A percentile compares a stretch with the other conserved stretches of the same genome.
Conservation (phyloP, 2,888 invertebrate species). For the Machimus atricapillus region DNA sequence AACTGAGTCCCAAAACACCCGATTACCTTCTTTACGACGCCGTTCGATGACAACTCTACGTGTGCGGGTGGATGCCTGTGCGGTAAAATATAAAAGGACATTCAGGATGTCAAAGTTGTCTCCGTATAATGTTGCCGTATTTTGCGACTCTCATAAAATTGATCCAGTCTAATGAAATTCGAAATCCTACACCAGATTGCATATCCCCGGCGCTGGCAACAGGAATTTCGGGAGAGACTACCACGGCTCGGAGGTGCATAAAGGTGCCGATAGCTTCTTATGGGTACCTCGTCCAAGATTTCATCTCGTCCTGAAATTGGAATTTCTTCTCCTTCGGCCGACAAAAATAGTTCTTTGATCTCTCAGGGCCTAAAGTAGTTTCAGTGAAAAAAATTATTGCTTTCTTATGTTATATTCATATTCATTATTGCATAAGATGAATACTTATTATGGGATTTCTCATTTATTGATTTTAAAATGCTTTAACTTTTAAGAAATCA, state of each 20-base stretch:
- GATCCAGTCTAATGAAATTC: constrained; percentile 54
- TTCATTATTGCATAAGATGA: no score
- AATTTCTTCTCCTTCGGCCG: background rate
- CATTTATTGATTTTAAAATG: no score
- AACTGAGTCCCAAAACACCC: constrained; percentile 40
- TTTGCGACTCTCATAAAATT: constrained; percentile 53
- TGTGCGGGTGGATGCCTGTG: background rate
- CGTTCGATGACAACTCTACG: constrained; percentile 30
- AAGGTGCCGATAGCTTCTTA: constrained; percentile 19
- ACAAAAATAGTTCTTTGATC: background rate
- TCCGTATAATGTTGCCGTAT: constrained; percentile 47
- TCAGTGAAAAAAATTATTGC: background rate
- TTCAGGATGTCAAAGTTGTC: constrained; percentile 44
- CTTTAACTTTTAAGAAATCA: no score
- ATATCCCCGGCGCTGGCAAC: constrained; percentile 25
- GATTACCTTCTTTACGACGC: constrained; percentile 46
- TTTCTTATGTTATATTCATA: background rate
- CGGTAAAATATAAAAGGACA: constrained; percentile 40
- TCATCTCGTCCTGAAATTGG: background rate
- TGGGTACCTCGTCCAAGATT: background rate
- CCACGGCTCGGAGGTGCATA: constrained; percentile 5
- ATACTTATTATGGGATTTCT: no score
- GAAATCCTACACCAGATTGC: constrained; percentile 49
- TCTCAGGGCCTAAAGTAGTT: background rate
- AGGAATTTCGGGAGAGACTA: background rate